These are phyloP conservation scores for Pocillopora meandrina DNA, from an alignment of 92 coral and sea anemone genomes.

Conservation along the genomic window DNA sequence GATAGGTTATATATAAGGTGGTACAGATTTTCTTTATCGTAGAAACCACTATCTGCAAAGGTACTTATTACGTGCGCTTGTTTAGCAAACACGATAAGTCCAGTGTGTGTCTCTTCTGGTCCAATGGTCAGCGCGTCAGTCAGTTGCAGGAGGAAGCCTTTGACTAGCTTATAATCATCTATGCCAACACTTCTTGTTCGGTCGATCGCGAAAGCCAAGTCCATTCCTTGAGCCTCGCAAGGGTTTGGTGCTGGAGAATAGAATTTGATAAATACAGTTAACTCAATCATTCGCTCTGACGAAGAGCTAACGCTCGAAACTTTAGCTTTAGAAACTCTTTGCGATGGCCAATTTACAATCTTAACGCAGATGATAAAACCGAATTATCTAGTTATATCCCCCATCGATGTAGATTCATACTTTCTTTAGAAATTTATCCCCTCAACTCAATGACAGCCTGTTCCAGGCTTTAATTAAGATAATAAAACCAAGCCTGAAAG, in stretches of 20 bases:
- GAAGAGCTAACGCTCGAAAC: too few relatives aligned
- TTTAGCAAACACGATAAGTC: background rate
- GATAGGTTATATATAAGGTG: background rate
- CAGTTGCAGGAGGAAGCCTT: conserved; percentile 5
- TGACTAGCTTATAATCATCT: background rate
- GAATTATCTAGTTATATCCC: too few relatives aligned
- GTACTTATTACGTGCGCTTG: background rate
- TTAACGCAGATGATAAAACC: too few relatives aligned
- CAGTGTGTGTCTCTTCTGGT: background rate
- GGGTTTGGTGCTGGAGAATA: background rate
- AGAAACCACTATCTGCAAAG: background rate
- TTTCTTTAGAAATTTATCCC: too few relatives aligned
- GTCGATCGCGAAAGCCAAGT: conserved; percentile 24
- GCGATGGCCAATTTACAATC: too few relatives aligned
- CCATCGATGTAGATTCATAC: too few relatives aligned
- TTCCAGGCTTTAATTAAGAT: too few relatives aligned
- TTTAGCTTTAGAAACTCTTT: too few relatives aligned
- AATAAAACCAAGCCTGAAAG: too few relatives aligned
- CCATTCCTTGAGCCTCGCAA: conserved; percentile 1
- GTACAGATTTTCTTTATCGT: background rate
- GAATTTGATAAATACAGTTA: too few relatives aligned
- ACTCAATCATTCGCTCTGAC: too few relatives aligned
- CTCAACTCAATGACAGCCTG: too few relatives aligned
- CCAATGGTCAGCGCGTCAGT: conserved; percentile 5
- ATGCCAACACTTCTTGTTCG: conserved; percentile 2